Base-by-base conservation (phyloP, 2,113 vertebrate species). In the Bubo scandiacus region DNA sequence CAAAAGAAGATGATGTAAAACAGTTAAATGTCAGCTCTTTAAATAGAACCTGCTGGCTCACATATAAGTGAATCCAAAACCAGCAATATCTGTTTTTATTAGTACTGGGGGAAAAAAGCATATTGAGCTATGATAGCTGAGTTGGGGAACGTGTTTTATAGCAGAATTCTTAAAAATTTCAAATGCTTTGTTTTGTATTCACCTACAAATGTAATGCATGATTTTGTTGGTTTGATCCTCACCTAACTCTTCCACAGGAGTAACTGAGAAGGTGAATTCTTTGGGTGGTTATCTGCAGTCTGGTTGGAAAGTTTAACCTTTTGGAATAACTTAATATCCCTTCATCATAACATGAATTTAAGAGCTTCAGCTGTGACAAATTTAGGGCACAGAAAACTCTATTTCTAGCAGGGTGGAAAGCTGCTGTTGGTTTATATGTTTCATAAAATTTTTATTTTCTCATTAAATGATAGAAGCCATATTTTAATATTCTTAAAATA, bases 1-100 rank as follows among this genome's bases (percentile, higher is more conserved):
- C 89, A 85, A 84, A 42, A 88, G 91, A 49, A 51, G 77, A 68
- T 94, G 78, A 72, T 94, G 84, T 81, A 91, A 79, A 96, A 19
- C 89, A 65, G 34, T 77, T 58, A 94, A 94, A 95, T 95, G 91
- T 95, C 94, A 96, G 40, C 27, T 75, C 70, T 85, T 82, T 61
- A 94, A 94, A 94, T 85, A 97, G 91, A 92, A 87, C 32, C 58
- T 82, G 65, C 91, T 73, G 83, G 70, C 77, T 94, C 47, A 34
- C 84, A 63, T 11, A 9, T 1, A 22, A 81, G n/a, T 74, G 68
- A 91, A 80, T 93, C 80, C 36, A 94, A 71, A 86, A 0, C 3
- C 71, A 77, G 68, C 82, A 78, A 12, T 88, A 29, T 77, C 63
- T 71, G 32, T 59, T 58, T 86, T 43, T 90, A 34, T 87, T 86